A percentile compares a stretch with the other conserved stretches of the same genome.
These are phyloP conservation scores for Mechanitis mazaeus DNA, from an alignment of 2,888 invertebrate genomes.

Conservation along the genomic window DNA sequence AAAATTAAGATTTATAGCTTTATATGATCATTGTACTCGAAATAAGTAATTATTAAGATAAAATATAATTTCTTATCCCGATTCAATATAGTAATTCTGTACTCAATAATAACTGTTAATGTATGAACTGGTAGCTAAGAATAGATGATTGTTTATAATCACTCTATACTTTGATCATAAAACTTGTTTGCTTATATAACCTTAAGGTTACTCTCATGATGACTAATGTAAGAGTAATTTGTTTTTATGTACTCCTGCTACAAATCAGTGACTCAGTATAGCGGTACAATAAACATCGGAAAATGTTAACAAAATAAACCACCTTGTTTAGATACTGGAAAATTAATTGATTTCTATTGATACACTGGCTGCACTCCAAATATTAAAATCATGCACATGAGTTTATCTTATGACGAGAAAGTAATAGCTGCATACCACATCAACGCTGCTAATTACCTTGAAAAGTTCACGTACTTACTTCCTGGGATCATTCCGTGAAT, in stretches of 20 bases:
- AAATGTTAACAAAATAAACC: constrained; percentile 13
- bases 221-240: constrained; percentile 29
- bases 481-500: constrained; percentile 16
- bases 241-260: constrained; percentile 27
- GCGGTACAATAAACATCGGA: constrained; percentile 35
- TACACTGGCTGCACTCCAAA: constrained; percentile 35
- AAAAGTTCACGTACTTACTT: constrained; percentile 42
- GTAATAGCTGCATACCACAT: constrained; percentile 37
- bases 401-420: constrained; percentile 28
- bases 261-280: constrained; percentile 33
- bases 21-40: too few relatives aligned
- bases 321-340: constrained; percentile 8
- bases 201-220: constrained; percentile 24
- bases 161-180: constrained; percentile 23
- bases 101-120: not conserved
- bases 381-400: constrained; percentile 17
- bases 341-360: constrained; percentile 21
- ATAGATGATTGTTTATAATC: constrained; percentile 27
- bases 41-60: too few relatives aligned
- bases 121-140: constrained; percentile 7
- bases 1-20: too few relatives aligned
- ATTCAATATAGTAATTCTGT: not conserved
- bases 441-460: constrained; percentile 48
- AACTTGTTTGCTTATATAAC: constrained; percentile 32
- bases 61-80: too few relatives aligned